Conservation (phyloP, 2,113 vertebrate species). For the Excalfactoria chinensis region DNA sequence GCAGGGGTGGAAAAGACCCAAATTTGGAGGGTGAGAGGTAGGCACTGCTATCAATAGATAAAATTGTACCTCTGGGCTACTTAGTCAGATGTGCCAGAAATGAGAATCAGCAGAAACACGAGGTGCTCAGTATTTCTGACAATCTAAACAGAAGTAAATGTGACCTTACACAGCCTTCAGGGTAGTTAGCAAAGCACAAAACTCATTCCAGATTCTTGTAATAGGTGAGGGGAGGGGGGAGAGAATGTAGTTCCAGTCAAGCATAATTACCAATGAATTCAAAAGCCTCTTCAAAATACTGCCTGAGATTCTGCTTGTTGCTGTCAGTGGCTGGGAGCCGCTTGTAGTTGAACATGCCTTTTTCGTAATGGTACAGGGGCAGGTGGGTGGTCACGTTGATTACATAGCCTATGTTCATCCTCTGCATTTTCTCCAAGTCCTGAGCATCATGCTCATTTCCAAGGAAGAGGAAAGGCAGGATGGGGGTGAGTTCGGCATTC, state of each 20-base stretch:
- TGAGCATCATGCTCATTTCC: slow-evolving; percentile 96
- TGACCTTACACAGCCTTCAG: neutral
- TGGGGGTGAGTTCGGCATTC: slow-evolving; percentile 94
- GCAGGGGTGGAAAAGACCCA: neutral
- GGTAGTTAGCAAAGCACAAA: neutral
- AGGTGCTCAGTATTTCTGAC: neutral
- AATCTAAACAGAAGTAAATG: neutral
- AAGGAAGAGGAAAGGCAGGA: slow-evolving; percentile 95
- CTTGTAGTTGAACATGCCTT: slow-evolving; percentile 93
- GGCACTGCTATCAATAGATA: neutral
- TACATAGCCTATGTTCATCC: slow-evolving; percentile 90
- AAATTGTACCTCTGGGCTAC: neutral
- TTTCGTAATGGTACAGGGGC: slow-evolving; percentile 95
- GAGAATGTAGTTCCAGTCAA: neutral
- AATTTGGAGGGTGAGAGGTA: neutral
- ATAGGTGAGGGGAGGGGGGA: neutral
- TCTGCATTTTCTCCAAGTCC: slow-evolving; percentile 91
- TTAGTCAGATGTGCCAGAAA: neutral
- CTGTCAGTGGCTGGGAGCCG: slow-evolving; percentile 96
- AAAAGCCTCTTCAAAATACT: slow-evolving; percentile 99
- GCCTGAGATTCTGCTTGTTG: slow-evolving; percentile 99
- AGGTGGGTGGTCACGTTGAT: slow-evolving; percentile 98
- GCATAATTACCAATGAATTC: slow-evolving; percentile 93
- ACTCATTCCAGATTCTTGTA: neutral
- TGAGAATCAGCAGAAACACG: neutral